Evolutionary conservation across 2,888 invertebrate species (phyloP), one percentile per base, ranked within the genome.

Genomic region (Caenorhabditis doughertyi): DNA sequence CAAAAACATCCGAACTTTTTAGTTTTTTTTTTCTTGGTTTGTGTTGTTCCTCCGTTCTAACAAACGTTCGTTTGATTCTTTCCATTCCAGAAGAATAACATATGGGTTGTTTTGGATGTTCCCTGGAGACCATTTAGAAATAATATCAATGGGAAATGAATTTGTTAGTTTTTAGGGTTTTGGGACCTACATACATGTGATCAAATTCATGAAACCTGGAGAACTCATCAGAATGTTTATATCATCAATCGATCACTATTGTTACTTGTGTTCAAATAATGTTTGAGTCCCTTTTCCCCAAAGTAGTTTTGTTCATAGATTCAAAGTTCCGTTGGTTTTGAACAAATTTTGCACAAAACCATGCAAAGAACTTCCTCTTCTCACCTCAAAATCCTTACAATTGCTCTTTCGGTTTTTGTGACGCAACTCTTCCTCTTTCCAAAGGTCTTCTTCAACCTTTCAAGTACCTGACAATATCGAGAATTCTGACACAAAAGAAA

Each of bases 371-470:
- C 44, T 62, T 64, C 47, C 71, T 67, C 18, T 51, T 23, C 35
- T 32, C 32, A 44, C 44, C 51, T 25, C n/a, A 21, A 27, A 32
- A 51, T 18, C 35, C 51, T 21, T 8, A 35, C 56, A 11, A 11
- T 35, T 62, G 71, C 51, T 49, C 71, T 72, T 72, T 62, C 55
- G 64, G 72, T 73, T 53, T 72, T 60, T 65, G 47, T 73, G 73
- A 73, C 65, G 67, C 67, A 74, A 65, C 2, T 9, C 55, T n/a
- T 55, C n/a, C 21, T 44, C 27, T 29, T 44, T 62, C 47, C n/a
- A n/a, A n/a, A 39, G 51, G 32, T 32, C 42, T 42, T 39, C 35
- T 60, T 64, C 55, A 44, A 21, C 55, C 44, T 44, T 58, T 74
- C 65, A 74, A 74, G 74, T 67, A 58, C 74, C 67, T 74, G 65